Evolutionary conservation across 1,140 invertebrate genomes (phyloP).

Genomic region (Drosophila repletoides): DNA sequence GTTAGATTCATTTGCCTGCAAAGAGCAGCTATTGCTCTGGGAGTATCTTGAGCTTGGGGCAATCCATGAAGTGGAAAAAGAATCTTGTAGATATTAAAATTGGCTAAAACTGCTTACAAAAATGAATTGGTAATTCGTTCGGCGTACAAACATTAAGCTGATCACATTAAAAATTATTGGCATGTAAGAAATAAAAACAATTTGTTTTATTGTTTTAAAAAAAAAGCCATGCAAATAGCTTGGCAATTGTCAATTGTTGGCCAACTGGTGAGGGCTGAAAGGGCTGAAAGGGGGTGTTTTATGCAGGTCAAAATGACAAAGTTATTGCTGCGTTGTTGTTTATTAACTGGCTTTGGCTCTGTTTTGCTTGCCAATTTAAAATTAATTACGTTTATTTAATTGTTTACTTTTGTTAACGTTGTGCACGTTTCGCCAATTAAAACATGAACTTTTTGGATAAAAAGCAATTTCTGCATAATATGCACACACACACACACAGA

Average conservation of each 20-base stretch:
- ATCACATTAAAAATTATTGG: conserved; percentile 3
- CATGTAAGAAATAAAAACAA: conserved; percentile 18
- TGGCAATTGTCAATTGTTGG: too few species aligned
- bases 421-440: conserved; percentile 54
- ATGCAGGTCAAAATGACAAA: conserved; percentile 37
- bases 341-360: conserved; percentile 38
- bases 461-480: conserved; percentile 59
- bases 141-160: not conserved
- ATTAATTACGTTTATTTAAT: conserved; percentile 63
- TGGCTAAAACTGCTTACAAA: not conserved
- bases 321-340: conserved; percentile 19
- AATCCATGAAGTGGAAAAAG: too few species aligned
- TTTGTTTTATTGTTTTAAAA: conserved; percentile 7
- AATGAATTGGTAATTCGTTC: not conserved
- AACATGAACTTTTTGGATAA: conserved; percentile 57
- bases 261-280: not conserved
- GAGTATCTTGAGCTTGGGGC: too few species aligned
- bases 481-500: not conserved
- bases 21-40: too few species aligned
- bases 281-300: not conserved
- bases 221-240: too few species aligned
- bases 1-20: too few species aligned
- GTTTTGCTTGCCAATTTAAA: conserved; percentile 53
- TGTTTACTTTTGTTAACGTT: conserved; percentile 63
- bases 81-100: not conserved